A percentile compares a stretch with the other conserved stretches of the same genome.
Evolutionary conservation across 2,888 invertebrate genomes (phyloP).

Genomic region (Blastobasis adustella): DNA sequence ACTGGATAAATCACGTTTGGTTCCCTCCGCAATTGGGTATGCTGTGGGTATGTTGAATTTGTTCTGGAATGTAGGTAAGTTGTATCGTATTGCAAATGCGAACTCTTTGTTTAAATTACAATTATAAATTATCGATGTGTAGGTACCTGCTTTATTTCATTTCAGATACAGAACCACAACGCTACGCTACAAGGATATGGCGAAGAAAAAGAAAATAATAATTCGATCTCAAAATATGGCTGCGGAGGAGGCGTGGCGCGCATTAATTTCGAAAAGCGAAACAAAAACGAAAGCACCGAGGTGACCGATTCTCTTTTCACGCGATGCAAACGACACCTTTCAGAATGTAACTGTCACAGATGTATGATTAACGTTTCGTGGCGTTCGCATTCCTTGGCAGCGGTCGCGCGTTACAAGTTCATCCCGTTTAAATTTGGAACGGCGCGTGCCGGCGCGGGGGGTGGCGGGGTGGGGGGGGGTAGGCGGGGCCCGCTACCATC

Average conservation of each 20-base stretch:
- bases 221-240: neutral
- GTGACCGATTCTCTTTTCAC: constrained; percentile 35
- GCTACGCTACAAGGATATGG: neutral
- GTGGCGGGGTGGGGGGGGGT: constrained; percentile 26
- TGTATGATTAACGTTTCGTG: constrained; percentile 68
- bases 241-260: neutral
- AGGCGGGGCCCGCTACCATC: constrained; percentile 70
- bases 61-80: no score
- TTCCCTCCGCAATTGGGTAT: neutral
- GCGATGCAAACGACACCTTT: constrained; percentile 39
- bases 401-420: constrained; percentile 69
- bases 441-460: constrained; percentile 60
- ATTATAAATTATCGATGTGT: no score
- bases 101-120: no score
- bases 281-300: constrained; percentile 25
- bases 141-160: no score
- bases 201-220: neutral
- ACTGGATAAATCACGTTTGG: constrained; percentile 2
- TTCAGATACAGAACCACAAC: no score
- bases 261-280: constrained; percentile 19
- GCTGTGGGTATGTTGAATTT: no score
- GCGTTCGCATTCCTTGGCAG: constrained; percentile 58
- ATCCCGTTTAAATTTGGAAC: constrained; percentile 73
- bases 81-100: no score
- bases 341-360: constrained; percentile 64